Conservation (phyloP, 2,797 vertebrate genomes). For the Coendou prehensilis region DNA sequence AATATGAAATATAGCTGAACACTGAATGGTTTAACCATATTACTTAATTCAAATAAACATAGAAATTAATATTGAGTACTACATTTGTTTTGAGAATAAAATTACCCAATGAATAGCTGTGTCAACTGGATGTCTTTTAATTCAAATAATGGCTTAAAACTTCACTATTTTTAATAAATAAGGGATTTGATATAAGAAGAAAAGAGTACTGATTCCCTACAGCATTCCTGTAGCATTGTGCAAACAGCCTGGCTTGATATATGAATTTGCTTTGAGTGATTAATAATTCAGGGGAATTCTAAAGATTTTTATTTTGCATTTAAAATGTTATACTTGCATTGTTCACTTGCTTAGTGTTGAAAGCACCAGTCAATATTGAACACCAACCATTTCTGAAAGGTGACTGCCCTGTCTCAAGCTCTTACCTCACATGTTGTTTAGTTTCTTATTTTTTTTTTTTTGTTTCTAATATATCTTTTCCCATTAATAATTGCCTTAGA, state of each 20-base stretch:
- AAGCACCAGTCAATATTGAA: conserved; percentile 69
- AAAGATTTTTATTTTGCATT: conserved; percentile 71
- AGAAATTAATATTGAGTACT: not conserved
- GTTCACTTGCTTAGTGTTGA: conserved; percentile 51
- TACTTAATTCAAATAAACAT: conserved; percentile 59
- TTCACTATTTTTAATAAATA: not conserved
- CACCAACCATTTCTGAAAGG: conserved; percentile 69
- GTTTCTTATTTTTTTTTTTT: not conserved
- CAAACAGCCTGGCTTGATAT: not conserved
- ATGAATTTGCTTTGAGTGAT: conserved; percentile 54
- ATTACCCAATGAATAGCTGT: conserved; percentile 8
- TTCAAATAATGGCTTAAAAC: conserved; percentile 47
- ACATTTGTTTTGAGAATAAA: conserved; percentile 22
- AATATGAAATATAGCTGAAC: not conserved
- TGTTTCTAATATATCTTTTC: conserved; percentile 56
- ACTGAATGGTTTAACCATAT: not conserved
- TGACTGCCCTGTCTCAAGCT: conserved; percentile 67
- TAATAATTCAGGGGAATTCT: conserved; percentile 50
- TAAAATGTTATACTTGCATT: conserved; percentile 64
- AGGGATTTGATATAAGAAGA: conserved; percentile 38
- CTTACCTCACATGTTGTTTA: conserved; percentile 24
- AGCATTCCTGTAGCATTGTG: conserved; percentile 57
- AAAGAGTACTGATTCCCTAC: conserved; percentile 22
- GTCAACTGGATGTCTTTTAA: conserved; percentile 39
- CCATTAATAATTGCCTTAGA: not conserved